Base-by-base conservation (phyloP, 2,797 vertebrate species). In the Enteromius fasciolatus region DNA sequence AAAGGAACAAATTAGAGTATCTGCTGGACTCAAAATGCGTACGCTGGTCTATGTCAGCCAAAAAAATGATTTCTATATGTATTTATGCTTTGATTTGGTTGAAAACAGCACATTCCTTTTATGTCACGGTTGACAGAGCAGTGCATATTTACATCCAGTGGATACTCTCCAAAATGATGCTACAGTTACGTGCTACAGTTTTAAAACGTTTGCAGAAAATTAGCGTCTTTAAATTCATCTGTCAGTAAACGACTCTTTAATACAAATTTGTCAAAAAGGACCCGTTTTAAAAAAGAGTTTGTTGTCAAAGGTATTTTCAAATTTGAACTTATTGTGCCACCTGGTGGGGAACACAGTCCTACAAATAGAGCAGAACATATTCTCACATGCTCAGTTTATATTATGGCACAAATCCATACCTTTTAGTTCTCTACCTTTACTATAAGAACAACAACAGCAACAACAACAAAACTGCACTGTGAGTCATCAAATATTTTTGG, bases 301-400 rank as follows among this genome's bases (percentile, higher is more conserved):
- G 3, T 25, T 4, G 0, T 54, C 15, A 39, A n/a, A 66, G 5
- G 4, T 25, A 44, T n/a, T n/a, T 61, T 76, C 1, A 52, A 48
- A 68, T 28, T 61, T 85, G 64, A 66, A 25, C 33, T 69, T 18
- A 82, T 50, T 69, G 79, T 87, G 80, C 87, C 88, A 84, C 63
- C 88, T 88, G 82, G 86, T 88, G 86, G 83, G 59, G 66, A 80
- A 52, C 5, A 59, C 0, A 39, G 6, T 36, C 2, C 3, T 23
- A 28, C 23, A 70, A 48, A 5, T 10, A 23, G 5, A 36, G 31
- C 31, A 31, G 31, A 31, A 31, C 31, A 31, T 31, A 31, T 3
- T 31, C 31, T 31, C 31, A 31, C 31, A 31, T 31, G 11, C 12
- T 74, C 39, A 44, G 44, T 70, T 70, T 48, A 28, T 2, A 20